Evolutionary conservation across 2,888 invertebrate species (phyloP), one percentile per base, ranked within the genome.

Genomic region (Volucella inanis): DNA sequence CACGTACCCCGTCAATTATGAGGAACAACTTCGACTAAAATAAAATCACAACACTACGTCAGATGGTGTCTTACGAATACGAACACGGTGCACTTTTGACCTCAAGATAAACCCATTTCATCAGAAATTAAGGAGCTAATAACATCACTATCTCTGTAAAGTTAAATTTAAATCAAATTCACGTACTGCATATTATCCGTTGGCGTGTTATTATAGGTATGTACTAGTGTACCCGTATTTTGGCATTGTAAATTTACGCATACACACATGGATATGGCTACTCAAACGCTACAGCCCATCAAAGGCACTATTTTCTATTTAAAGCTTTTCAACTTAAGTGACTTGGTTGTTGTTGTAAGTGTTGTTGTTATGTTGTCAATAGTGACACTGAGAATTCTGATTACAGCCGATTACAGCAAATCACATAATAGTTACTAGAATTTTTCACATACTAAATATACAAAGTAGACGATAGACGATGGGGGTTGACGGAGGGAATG

Each of bases 301-400:
- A 38, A 39, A 83, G 79, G 79, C 79, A 78, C 65, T 74, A 11
- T 9, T 64, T 83, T 83, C 50, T 72, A 67, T 72, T 77, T 67
- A 61, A 77, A 54, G 41, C 43, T 62, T 45, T 38, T 57, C 41
- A 43, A 57, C 57, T 50, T 11, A 38, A 80, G 62, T 57, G 57
- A 18, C 39, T 62, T 41, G 61, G 41, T 72, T 75, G 62, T 70
- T 41, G 52, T 65, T 57, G 38, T 79, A 72, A 59, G 47, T 72
- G 59, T 72, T 61, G 49, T 38, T 14, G 74, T 50, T 14, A 8
- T 14, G 14, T 14, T 83, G 83, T 78, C 83, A 83, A 79, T 83
- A 83, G 52, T 83, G 83, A 78, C 83, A 83, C 72, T 78, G 78
- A 68, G 49, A 83, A 83, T 68, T 83, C 55, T 78, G 83, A 83